Percentiles rank a stretch among this genome's conserved stretches.
Conservation (phyloP, 2,113 vertebrate genomes). For the Isichthys henryi region DNA sequence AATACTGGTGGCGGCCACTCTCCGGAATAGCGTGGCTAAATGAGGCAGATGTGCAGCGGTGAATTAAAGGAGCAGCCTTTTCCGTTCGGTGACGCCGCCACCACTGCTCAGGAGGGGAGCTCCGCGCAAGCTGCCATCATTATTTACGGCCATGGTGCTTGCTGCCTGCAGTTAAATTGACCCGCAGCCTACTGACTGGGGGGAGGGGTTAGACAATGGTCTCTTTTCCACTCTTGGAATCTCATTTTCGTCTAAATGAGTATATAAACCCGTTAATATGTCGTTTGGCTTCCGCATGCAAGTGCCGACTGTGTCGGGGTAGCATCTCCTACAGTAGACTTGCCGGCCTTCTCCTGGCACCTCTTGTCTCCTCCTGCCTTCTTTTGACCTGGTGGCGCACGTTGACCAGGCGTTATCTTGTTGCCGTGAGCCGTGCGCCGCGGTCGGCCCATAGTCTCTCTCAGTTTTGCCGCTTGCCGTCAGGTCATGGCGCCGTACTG, state of each 20-base stretch:
- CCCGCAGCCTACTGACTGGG: slow-evolving; percentile 64
- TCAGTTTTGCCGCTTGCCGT: background rate
- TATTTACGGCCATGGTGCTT: slow-evolving; percentile 58
- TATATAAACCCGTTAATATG: slow-evolving; percentile 49
- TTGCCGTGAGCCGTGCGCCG: background rate
- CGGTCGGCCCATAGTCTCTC: background rate
- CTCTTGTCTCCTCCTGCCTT: background rate
- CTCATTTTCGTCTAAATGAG: slow-evolving; percentile 59
- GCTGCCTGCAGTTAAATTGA: slow-evolving; percentile 59
- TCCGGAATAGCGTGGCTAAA: slow-evolving; percentile 54
- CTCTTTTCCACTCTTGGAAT: slow-evolving; percentile 57
- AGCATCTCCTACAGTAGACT: slow-evolving; percentile 25
- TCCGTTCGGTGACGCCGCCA: slow-evolving; percentile 61
- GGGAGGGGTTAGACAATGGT: slow-evolving; percentile 46
- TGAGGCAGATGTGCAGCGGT: slow-evolving; percentile 59
- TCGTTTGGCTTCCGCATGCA: slow-evolving; percentile 43
- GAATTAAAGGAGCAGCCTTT: slow-evolving; percentile 66
- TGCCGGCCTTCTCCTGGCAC: slow-evolving; percentile 11
- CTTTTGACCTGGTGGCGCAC: background rate
- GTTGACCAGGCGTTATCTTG: background rate
- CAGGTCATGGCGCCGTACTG: background rate
- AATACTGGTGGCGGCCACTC: slow-evolving; percentile 47
- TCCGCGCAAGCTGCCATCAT: slow-evolving; percentile 55
- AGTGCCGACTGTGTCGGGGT: slow-evolving; percentile 46
- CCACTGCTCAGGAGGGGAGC: slow-evolving; percentile 50